These are phyloP conservation scores for Apamea epomidion DNA, from an alignment of 2,888 invertebrate species.

Conservation along the genomic window DNA sequence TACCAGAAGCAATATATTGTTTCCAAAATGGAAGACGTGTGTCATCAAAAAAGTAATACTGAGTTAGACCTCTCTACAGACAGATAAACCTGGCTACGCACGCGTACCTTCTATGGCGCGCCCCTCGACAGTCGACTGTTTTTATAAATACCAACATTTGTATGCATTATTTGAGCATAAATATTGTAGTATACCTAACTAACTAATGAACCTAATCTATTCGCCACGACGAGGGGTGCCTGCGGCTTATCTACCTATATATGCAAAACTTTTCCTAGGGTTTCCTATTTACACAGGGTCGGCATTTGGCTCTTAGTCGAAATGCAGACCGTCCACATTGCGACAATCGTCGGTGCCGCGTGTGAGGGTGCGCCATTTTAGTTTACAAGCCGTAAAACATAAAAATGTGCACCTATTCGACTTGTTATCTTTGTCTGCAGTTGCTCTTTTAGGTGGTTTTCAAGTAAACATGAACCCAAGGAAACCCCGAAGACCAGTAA, in stretches of 20 bases:
- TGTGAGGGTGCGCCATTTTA: slow-evolving; percentile 1
- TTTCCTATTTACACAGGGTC: background rate
- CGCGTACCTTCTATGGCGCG: background rate
- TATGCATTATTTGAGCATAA: background rate
- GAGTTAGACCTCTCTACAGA: background rate
- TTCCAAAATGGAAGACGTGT: slow-evolving; percentile 73
- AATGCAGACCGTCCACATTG: background rate
- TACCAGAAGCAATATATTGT: slow-evolving; percentile 81
- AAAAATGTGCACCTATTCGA: background rate
- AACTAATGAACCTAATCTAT: background rate
- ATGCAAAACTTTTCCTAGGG: background rate
- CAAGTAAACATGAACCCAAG: slow-evolving; percentile 10
- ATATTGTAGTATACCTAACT: background rate
- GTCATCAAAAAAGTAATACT: slow-evolving; percentile 58
- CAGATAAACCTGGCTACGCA: background rate
- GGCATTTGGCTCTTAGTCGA: background rate
- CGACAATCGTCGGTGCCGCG: background rate
- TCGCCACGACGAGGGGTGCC: no score
- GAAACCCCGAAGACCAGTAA: slow-evolving; percentile 47
- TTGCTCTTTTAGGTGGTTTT: slow-evolving; percentile 23
- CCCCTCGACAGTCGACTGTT: background rate
- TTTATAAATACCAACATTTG: background rate
- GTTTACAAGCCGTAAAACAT: background rate
- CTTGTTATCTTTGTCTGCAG: slow-evolving; percentile 1
- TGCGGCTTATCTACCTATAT: background rate